Conservation (phyloP, 2,888 invertebrate species). For the Bursaphelenchus okinawaensis region DNA sequence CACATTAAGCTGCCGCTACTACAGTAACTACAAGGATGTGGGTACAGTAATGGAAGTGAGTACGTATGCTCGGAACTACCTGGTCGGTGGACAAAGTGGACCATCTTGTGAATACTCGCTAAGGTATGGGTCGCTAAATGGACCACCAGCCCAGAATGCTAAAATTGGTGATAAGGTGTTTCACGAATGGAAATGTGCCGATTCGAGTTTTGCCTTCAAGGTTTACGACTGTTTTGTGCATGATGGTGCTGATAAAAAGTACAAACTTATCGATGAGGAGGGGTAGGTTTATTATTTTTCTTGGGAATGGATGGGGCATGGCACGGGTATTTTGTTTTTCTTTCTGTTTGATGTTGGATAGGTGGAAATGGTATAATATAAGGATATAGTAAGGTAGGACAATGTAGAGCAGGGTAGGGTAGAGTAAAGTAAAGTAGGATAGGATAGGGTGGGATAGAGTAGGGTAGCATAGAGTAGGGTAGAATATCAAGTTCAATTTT, state of each 20-base stretch:
- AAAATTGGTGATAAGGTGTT: slow-evolving; percentile 25
- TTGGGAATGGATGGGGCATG: no score
- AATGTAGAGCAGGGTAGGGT: no score
- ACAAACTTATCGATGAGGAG: slow-evolving; percentile 25
- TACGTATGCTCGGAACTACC: slow-evolving; percentile 26
- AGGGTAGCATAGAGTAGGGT: no score
- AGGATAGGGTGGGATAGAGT: no score
- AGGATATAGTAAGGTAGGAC: no score
- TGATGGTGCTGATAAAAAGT: slow-evolving; percentile 27
- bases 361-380: no score
- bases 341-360: no score
- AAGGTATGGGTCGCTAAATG: slow-evolving; percentile 20
- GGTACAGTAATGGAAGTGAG: slow-evolving; percentile 28
- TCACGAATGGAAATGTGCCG: slow-evolving; percentile 28
- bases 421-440: no score
- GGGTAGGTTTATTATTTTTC: no score
- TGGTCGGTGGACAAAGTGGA: slow-evolving; percentile 22
- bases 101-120: slow-evolving; percentile 22
- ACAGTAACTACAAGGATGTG: slow-evolving; percentile 10
- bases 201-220: slow-evolving; percentile 26
- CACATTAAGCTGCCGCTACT: slow-evolving; percentile 17
- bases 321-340: no score
- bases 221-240: slow-evolving; percentile 34
- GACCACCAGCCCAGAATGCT: slow-evolving; percentile 22
- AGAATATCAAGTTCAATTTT: neutral